Evolutionary conservation across 2,797 vertebrate genomes (phyloP), one percentile per base, ranked within the genome.

Genomic region (Alfaro cultratus): DNA sequence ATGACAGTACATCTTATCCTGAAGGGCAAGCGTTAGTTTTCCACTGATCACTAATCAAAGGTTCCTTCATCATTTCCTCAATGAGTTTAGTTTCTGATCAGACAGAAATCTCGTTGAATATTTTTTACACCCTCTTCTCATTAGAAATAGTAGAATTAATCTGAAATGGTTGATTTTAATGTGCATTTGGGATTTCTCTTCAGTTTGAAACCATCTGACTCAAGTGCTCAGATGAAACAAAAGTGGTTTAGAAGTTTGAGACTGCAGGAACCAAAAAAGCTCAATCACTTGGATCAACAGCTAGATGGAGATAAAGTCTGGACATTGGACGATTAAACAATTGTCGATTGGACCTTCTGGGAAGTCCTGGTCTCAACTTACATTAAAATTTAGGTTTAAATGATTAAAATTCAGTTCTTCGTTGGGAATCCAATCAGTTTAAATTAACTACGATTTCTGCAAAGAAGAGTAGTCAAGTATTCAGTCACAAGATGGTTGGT

Each of bases 1-100:
- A 53, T 49, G 10, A 64, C 72, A 68, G 41, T 64, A 85, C 55
- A 81, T 49, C 46, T 68, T 3, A 78, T 29, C 36, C 81, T 79
- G 68, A 82, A 67, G 53, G n/a, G 15, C 7, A 11, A 57, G 60
- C 72, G 78, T 78, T 1, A 73, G 51, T 11, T 76, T 57, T 70
- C 75, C 39, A 47, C 8, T 81, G 73, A 87, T 86, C 79, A 88
- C 80, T 15, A 34, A 29, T 77, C 76, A 79, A 51, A 85, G 47
- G 73, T 71, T 89, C 80, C 73, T 83, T 83, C 80, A 74, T 75
- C 1, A 10, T 47, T n/a, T 77, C 51, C 26, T n/a, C 84, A 45
- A 82, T 74, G 41, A 18, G 67, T 57, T 67, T 39, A 64, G 68
- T 84, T 84, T 73, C 80, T 82, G 75, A 51, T 80, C 45, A 76